Conservation (phyloP, 2,797 vertebrate genomes). For the Labeo calbasu region DNA sequence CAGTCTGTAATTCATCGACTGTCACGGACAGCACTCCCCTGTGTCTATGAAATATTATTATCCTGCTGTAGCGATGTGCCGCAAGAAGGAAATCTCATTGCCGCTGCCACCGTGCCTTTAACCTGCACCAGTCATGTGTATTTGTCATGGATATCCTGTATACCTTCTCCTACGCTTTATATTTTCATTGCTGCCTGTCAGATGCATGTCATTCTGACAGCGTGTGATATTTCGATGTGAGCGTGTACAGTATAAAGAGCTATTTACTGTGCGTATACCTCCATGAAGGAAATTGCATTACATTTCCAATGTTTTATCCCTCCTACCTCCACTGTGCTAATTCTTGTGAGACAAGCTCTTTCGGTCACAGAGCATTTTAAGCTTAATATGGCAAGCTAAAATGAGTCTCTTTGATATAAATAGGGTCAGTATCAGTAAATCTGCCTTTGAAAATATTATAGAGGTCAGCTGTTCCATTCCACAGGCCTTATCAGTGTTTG, state of each 20-base stretch:
- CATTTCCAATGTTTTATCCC: constrained; percentile 3
- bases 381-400: background rate
- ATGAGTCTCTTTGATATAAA: constrained; percentile 36
- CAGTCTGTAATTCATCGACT: constrained; percentile 40
- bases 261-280: background rate
- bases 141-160: constrained; percentile 26
- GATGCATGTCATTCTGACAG: constrained; percentile 12
- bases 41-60: constrained; percentile 47
- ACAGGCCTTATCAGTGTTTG: constrained; percentile 39
- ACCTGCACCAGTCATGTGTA: constrained; percentile 12
- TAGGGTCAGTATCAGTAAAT: constrained; percentile 35
- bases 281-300: background rate
- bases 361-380: background rate
- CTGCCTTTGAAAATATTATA: constrained; percentile 48
- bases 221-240: background rate
- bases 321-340: background rate
- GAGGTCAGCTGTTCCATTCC: constrained; percentile 39
- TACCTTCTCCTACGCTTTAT: background rate
- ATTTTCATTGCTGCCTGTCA: constrained; percentile 9
- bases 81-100: constrained; percentile 43
- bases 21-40: constrained; percentile 35
- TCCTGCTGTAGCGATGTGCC: constrained; percentile 29
- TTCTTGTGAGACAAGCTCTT: constrained; percentile 1
- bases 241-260: background rate
- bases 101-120: background rate